A percentile compares a stretch with the other conserved stretches of the same genome.
Conservation (phyloP, 2,797 vertebrate species). For the Lacerta viridis region DNA sequence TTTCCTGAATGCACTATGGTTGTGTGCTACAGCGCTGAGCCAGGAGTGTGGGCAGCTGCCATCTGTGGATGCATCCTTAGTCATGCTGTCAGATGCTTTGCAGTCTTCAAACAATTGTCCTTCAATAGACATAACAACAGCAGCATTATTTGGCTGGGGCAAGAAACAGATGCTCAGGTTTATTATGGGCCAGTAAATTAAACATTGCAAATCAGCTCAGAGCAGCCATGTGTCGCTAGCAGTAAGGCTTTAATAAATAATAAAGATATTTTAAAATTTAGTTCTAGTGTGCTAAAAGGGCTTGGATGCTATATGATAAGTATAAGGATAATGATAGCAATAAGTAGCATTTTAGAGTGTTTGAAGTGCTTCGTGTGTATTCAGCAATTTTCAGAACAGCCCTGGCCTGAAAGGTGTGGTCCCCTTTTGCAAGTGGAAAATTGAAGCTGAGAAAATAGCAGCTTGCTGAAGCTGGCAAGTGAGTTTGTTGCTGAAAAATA, state of each 20-base stretch:
- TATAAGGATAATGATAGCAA: background rate
- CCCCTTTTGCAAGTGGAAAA: background rate
- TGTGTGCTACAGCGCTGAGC: background rate
- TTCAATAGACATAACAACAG: background rate
- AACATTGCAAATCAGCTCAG: background rate
- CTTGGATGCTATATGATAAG: background rate
- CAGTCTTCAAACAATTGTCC: slow-evolving; percentile 9
- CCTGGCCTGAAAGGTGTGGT: background rate
- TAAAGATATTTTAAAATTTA: background rate
- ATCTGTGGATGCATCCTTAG: slow-evolving; percentile 10
- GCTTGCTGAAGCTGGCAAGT: background rate
- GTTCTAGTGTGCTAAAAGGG: background rate
- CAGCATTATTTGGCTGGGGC: background rate
- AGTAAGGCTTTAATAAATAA: slow-evolving; percentile 3
- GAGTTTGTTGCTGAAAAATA: background rate
- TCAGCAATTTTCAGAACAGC: background rate
- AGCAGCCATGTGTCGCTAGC: background rate
- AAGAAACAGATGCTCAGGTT: background rate
- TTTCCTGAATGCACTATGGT: background rate
- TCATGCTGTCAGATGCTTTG: slow-evolving; percentile 19
- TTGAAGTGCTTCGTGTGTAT: background rate
- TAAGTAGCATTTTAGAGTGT: background rate
- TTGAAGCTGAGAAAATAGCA: background rate
- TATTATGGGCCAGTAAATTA: background rate
- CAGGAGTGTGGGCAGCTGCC: background rate